Evolutionary conservation across 2,888 invertebrate species (phyloP), one percentile per base, ranked within the genome.

Genomic region (Trachelus stipa): DNA sequence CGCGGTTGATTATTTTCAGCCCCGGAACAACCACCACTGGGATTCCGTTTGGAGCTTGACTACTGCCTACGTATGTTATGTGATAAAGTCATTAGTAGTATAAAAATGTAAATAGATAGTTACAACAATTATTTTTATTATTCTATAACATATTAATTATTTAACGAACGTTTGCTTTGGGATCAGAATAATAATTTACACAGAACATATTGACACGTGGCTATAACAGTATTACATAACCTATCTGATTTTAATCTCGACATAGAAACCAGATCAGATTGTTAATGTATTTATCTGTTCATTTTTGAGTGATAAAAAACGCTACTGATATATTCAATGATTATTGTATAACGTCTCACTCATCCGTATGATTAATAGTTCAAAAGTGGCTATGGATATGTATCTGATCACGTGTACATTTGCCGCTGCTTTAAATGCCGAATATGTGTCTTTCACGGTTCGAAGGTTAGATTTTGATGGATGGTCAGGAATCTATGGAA

Each of bases 1-100:
- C 85, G 83, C 81, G 83, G 83, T 83, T 82, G 85, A 87, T 89
- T 90, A 90, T 90, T 90, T 90, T 88, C 87, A 87, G 88, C 87
- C 88, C 56, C 89, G 88, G 88, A 89, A 89, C 86, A 84, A 86
- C 83, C 84, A 85, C 74, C 85, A 84, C 85, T 83, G 84, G 83
- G 84, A 88, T 88, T 85, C 87, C 86, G 75, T 81, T 83, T 68
- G 73, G 73, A 12, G 74, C 74, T 33, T 74, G 34, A 74, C 74
- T 30, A 23, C 34, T 74, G 9, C 4, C 23, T 56, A 56, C 15
- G 56, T 56, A 23, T 56, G 23, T 56, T 56, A 2, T 23, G 56
- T 56, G 23, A 56, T 23, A 23, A 56, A 56, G 9, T 56, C 23
- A 56, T 23, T 12, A 4, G 12, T 12, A 12, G 35, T 35, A 35